Base-by-base conservation (phyloP, 92 coral and sea anemone species). In the Bergia puertoricense region DNA sequence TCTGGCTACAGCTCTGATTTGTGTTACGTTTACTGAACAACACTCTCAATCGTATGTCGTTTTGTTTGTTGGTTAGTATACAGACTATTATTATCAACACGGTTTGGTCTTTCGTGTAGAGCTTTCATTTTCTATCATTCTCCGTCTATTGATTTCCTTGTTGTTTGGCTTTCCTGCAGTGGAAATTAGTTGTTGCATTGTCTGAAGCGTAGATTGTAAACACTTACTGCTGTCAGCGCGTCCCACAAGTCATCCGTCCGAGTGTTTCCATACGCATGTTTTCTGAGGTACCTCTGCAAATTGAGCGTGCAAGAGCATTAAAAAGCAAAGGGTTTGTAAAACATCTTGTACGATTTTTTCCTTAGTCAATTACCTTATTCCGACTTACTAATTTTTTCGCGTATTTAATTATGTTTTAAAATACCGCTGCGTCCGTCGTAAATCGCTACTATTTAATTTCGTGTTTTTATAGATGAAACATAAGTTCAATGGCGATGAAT, bases 201-300 rank as follows among this genome's bases (percentile, higher is more conserved):
- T 4, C 16, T 40, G 45, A n/a, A 1, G 22, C 23, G 9, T 30
- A 10, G 59, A 13, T 1, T 20, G 30, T 7, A 48, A 30, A n/a
- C 15, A 59, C 92, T 91, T 84, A 96, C 99, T 91, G 79, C 62
- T 50, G 93, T 81, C 65, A 97, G 95, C 5, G 94, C 94, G 22
- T 88, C 51, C 99, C 99, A 97, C 77, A 97, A 82, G 79, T 97
- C 99, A 77, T 94, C 95, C 0, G 99, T 97, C 67, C 62, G 86
- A 3, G 99, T 93, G 82, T 95, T 97, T 0, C 94, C 92, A 84
- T 95, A 97, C 4, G 45, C 88, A 73, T 95, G 93, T 76, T 88
- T 93, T 10, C 81, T 90, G 5, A 97, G 97, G 71, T 97, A 97
- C 16, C 78, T 88, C 99, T 97, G 40, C 13, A 62, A 56, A 59